Conservation (phyloP, 35 echinoderm and acorn worm species). For the Amphiura filiformis region DNA sequence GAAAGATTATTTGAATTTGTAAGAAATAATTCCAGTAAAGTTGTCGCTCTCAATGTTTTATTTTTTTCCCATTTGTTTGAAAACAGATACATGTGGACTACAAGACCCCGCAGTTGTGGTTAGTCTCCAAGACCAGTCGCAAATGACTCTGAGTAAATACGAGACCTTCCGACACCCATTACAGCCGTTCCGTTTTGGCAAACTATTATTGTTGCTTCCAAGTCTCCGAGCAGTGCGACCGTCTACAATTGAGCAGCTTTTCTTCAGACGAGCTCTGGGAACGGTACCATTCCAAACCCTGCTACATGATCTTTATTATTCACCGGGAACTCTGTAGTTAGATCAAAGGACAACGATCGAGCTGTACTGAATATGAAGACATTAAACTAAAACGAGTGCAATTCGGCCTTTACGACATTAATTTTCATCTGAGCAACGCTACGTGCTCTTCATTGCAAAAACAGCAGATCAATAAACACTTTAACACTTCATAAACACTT, state of each 20-base stretch:
- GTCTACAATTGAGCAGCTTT: conserved; percentile 81
- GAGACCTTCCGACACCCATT: conserved; percentile 68
- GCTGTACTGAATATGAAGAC: too few species aligned
- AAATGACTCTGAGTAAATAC: conserved; percentile 93
- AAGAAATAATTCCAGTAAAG: too few species aligned
- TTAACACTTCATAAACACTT: too few species aligned
- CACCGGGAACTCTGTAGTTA: neutral
- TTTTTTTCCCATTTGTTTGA: too few species aligned
- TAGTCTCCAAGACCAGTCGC: conserved; percentile 90
- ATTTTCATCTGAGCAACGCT: too few species aligned
- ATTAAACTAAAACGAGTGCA: too few species aligned
- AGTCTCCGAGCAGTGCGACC: conserved; percentile 75
- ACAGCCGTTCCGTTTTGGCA: conserved; percentile 90
- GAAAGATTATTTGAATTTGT: too few species aligned
- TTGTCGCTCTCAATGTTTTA: too few species aligned
- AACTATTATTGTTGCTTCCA: conserved; percentile 80
- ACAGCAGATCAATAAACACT: too few species aligned
- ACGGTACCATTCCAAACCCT: conserved; percentile 73
- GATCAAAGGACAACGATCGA: conserved; percentile 33
- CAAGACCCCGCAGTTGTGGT: conserved; percentile 55
- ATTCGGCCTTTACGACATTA: too few species aligned
- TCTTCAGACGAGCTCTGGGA: conserved; percentile 84
- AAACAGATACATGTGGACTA: conserved; percentile 65
- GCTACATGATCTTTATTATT: conserved; percentile 64
- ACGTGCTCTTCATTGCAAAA: too few species aligned